Percentiles rank a stretch among this genome's conserved stretches.
phyloP scores from a whole-genome alignment of 1,140 invertebrate genomes.

The Uloborus diversus region DNA sequence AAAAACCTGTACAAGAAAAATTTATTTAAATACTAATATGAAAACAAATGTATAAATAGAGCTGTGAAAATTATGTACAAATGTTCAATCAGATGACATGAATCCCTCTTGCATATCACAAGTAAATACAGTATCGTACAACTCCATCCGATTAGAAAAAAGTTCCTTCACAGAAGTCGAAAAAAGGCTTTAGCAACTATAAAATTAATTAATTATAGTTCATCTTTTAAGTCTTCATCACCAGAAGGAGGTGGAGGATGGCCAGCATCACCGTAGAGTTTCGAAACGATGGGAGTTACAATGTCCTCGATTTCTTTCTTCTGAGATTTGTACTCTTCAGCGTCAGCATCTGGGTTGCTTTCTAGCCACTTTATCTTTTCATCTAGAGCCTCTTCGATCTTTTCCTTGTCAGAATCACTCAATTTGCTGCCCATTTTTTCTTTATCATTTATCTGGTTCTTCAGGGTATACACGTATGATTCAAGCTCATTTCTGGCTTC shows the following conservation, averaged over 20 bases:
- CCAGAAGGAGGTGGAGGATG: slow-evolving; percentile 72
- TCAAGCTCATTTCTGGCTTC: slow-evolving; percentile 90
- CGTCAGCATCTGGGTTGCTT: slow-evolving; percentile 91
- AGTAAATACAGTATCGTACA: too few relatives aligned
- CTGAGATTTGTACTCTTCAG: slow-evolving; percentile 93
- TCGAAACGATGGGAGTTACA: slow-evolving; percentile 97
- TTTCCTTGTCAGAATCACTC: slow-evolving; percentile 89
- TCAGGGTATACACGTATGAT: slow-evolving; percentile 97
- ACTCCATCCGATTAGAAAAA: too few relatives aligned
- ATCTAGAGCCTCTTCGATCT: slow-evolving; percentile 93
- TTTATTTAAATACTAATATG: too few relatives aligned
- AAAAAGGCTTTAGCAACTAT: too few relatives aligned
- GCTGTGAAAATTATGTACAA: too few relatives aligned
- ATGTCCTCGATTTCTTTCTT: slow-evolving; percentile 97
- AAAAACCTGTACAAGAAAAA: too few relatives aligned
- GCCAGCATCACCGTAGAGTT: slow-evolving; percentile 89
- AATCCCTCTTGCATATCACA: too few relatives aligned
- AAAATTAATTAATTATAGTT: slow-evolving; percentile 73
- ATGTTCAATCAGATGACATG: too few relatives aligned
- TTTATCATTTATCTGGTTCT: slow-evolving; percentile 97
- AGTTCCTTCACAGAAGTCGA: too few relatives aligned
- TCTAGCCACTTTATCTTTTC: slow-evolving; percentile 99
- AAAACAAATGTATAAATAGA: too few relatives aligned
- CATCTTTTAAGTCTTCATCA: slow-evolving; percentile 82
- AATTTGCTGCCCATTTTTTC: slow-evolving; percentile 97